A percentile compares a stretch with the other conserved stretches of the same genome.
Evolutionary conservation across 2,888 invertebrate genomes (phyloP).

Genomic region (Drosophila antonietae): DNA sequence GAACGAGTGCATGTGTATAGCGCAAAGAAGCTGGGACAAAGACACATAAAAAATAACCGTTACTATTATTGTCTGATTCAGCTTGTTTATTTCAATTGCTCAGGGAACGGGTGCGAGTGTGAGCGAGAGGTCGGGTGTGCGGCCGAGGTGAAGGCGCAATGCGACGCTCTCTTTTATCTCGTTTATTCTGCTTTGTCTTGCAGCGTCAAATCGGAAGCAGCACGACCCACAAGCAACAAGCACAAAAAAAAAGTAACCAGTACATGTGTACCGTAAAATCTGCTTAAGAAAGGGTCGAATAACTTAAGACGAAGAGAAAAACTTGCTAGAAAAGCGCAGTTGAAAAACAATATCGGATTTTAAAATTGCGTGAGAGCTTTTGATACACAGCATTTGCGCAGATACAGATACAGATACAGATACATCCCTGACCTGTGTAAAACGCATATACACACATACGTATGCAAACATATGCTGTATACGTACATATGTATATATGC

Average conservation of each 20-base stretch:
- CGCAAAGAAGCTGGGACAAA: slow-evolving; percentile 25
- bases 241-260: slow-evolving; percentile 6
- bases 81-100: slow-evolving; percentile 66
- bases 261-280: background rate
- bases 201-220: slow-evolving; percentile 24
- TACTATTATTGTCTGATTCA: slow-evolving; percentile 38
- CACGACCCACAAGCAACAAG: slow-evolving; percentile 11
- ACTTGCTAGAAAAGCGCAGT: background rate
- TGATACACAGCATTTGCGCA: slow-evolving; percentile 43
- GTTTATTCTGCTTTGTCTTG: slow-evolving; percentile 13
- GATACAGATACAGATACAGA: slow-evolving; percentile 35
- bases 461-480: slow-evolving; percentile 17
- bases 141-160: slow-evolving; percentile 26
- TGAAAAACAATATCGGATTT: slow-evolving; percentile 1
- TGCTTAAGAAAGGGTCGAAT: background rate
- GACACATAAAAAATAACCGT: slow-evolving; percentile 13
- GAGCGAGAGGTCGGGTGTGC: slow-evolving; percentile 15
- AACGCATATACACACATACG: slow-evolving; percentile 27
- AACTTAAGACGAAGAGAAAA: background rate
- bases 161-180: slow-evolving; percentile 6
- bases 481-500: slow-evolving; percentile 23
- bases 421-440: slow-evolving; percentile 71
- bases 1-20: background rate
- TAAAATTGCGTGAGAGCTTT: slow-evolving; percentile 6
- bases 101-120: background rate